Conservation (phyloP, 1,140 invertebrate species). For the Anagrus nilaparvatae region DNA sequence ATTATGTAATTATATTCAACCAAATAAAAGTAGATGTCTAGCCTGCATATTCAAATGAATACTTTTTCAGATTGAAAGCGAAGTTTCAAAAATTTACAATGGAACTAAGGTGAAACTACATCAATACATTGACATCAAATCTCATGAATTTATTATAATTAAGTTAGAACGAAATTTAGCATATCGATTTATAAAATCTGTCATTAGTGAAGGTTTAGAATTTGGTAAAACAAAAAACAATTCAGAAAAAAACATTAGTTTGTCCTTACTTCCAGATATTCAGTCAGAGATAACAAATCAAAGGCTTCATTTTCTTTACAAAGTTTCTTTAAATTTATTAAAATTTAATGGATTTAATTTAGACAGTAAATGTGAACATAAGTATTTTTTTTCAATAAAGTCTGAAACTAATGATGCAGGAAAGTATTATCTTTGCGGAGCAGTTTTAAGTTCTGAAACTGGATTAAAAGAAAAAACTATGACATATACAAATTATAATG, state of each 20-base stretch:
- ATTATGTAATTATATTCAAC: too few relatives aligned
- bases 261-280: conserved; percentile 20
- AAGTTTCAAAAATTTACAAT: too few relatives aligned
- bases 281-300: conserved; percentile 30
- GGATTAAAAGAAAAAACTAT: conserved; percentile 37
- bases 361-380: conserved; percentile 20
- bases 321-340: conserved; percentile 33
- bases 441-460: conserved; percentile 38
- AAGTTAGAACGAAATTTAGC: conserved; percentile 20
- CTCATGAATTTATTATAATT: conserved; percentile 10
- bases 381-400: conserved; percentile 38
- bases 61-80: too few relatives aligned
- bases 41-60: too few relatives aligned
- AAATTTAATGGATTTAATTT: conserved; percentile 24
- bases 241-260: conserved; percentile 9
- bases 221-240: conserved; percentile 21
- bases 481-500: conserved; percentile 33
- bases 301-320: conserved; percentile 33
- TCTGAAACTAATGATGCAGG: conserved; percentile 29
- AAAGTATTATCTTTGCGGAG: conserved; percentile 36
- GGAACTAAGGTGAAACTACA: too few relatives aligned
- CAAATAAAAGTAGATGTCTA: too few relatives aligned
- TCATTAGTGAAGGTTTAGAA: conserved; percentile 11
- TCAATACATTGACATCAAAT: conserved; percentile 4
- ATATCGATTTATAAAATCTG: conserved; percentile 18